Base-by-base conservation (phyloP, 2,888 invertebrate genomes). In the Brachylomia viminalis region DNA sequence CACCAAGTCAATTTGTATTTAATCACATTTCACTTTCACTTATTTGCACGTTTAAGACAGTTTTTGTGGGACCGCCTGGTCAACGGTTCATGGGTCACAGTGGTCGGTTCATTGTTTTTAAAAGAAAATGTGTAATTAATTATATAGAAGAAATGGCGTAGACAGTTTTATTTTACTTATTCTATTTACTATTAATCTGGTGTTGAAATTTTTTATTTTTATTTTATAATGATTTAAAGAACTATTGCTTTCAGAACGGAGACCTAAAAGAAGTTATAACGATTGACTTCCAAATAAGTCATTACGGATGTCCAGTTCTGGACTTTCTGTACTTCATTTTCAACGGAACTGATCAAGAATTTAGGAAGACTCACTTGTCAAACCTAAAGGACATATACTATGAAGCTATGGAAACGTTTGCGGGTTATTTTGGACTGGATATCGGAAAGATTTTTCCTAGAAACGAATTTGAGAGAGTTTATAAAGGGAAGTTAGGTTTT, bases 271-370 rank as follows among this genome's bases (percentile, higher is more conserved):
- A 94, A 77, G 90, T 93, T 0, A 84, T 92, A 56, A 84, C 91
- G 8, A 88, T 93, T 0, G 94, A 95, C 73, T 95, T 89, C 56
- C 94, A 95, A 79, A 76, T 93, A 6, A 80, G 91, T 2, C 88
- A 91, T 79, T 92, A 90, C 68, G 93, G 94, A 1, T 89, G 87
- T 71, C 93, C 93, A 0, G 75, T 94, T 0, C 67, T 90, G 15
- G 94, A 95, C 68, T 87, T 95, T 2, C 17, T 94, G 0, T 93
- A 91, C 77, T 92, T 94, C 67, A 89, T 94, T 27, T 92, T 92
- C 75, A 85, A 88, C 1, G 89, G 91, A 47, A 92, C 93, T 0
- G 94, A 94, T 69, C 88, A 88, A 52, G 75, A 92, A 30, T 93
- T 95, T 66, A 90, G 95, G n/a, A 87, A 75, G 7, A 71, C 87